Base-by-base conservation (phyloP, 2,888 invertebrate genomes). In the Rhagophthalmus giganteus region DNA sequence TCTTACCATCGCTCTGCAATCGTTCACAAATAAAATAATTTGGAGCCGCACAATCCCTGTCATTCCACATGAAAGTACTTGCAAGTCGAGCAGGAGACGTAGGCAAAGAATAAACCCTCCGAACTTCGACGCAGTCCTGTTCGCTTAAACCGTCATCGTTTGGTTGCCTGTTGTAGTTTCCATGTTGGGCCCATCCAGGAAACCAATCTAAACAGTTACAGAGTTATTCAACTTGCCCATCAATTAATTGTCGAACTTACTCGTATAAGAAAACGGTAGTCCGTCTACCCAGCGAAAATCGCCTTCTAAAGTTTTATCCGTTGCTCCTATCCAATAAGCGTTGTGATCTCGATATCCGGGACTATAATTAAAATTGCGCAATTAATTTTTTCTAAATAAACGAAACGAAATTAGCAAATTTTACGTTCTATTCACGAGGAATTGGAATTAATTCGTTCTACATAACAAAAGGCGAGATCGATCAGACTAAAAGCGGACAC, bases 201-300 rank as follows among this genome's bases (percentile, higher is more conserved):
- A 90, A 90, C 90, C 90, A 91, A 72, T 90, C 90, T 90, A 71
- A 1, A 61, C 59, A 55, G 56, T 11, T n/a, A 15, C 16, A 11
- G 2, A 7, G 11, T 11, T 33, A n/a, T n/a, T n/a, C n/a, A n/a
- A n/a, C n/a, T n/a, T n/a, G n/a, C n/a, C n/a, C n/a, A n/a, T n/a
- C n/a, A n/a, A n/a, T n/a, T n/a, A n/a, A n/a, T n/a, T n/a, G n/a
- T n/a, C n/a, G n/a, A n/a, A 82, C 86, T 85, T 74, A 90, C 90
- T 86, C 63, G 87, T 81, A 65, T 84, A 90, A 26, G 83, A 81
- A 72, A 89, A 87, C 7, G 84, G 83, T 42, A 84, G 77, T 25
- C 87, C 87, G 66, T 88, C 86, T 0, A 85, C 81, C 90, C 90
- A 91, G 44, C 84, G 82, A 75, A 87, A 90, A 71, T 88, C 87